These are phyloP conservation scores for Clavelina lepadiformis DNA, from an alignment of 23 tunicate species.

Conservation along the genomic window DNA sequence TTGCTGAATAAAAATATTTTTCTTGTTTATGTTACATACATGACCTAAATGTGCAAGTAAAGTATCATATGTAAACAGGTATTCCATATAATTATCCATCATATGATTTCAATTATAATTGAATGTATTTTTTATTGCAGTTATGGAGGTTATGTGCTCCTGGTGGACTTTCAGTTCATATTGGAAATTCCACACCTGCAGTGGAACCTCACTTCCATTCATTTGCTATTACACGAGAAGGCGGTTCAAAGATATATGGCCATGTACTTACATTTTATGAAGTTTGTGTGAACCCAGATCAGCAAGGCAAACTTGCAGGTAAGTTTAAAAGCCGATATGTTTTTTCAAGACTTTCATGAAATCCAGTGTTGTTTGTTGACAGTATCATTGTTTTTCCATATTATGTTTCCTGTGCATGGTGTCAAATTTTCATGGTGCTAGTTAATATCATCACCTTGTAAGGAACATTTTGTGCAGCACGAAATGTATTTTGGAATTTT, in stretches of 20 bases:
- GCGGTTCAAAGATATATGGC: constrained; percentile 52
- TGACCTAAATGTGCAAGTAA: no score
- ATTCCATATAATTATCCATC: no score
- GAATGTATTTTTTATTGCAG: constrained; percentile 5
- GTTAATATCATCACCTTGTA: not conserved
- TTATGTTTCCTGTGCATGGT: not conserved
- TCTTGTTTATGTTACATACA: no score
- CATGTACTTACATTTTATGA: constrained; percentile 80
- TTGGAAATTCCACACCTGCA: constrained; percentile 14
- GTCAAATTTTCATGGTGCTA: not conserved
- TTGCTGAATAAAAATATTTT: no score
- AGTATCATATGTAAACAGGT: no score
- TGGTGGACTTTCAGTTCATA: constrained; percentile 31
- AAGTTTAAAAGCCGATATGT: not conserved
- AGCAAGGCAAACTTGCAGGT: constrained; percentile 2
- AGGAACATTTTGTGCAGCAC: no score
- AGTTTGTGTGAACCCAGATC: constrained; percentile 11
- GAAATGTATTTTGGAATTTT: no score
- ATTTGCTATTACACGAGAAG: constrained; percentile 68
- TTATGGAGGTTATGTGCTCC: constrained; percentile 78
- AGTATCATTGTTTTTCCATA: no score
- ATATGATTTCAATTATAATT: no score
- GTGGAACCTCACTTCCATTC: constrained; percentile 46
- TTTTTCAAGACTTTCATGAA: no score
- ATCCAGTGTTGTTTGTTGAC: no score